These are phyloP conservation scores for Corvus moneduloides DNA, from an alignment of 2,113 vertebrate species.

Conservation along the genomic window DNA sequence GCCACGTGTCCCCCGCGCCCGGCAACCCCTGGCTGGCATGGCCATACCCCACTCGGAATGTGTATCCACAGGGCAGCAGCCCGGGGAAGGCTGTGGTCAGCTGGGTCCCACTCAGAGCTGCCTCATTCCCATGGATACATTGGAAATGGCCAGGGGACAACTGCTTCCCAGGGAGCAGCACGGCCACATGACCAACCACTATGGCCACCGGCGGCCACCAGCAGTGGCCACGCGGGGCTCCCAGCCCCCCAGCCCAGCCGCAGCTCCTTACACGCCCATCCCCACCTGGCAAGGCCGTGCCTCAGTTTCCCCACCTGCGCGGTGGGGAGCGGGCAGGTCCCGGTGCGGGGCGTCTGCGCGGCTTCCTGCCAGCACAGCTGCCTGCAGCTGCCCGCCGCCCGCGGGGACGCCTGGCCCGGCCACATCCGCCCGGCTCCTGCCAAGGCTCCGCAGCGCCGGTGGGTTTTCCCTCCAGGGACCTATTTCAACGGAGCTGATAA, in stretches of 20 bases:
- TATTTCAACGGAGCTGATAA: slow-evolving; percentile 27
- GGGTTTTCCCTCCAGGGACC: slow-evolving; percentile 50
- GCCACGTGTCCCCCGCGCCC: fast-evolving
- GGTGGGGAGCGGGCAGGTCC: not conserved
- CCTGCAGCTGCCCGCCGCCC: not conserved
- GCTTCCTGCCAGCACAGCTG: slow-evolving; percentile 48
- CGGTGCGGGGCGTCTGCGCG: not conserved
- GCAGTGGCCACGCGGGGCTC: fast-evolving
- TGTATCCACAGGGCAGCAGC: fast-evolving
- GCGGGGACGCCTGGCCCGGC: not conserved
- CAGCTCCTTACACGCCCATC: not conserved
- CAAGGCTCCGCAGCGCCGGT: slow-evolving; percentile 15
- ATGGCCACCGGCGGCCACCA: fast-evolving
- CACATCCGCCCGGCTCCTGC: slow-evolving; percentile 49
- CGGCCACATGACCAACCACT: fast-evolving
- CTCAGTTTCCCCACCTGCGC: slow-evolving; percentile 37
- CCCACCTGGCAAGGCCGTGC: not conserved
- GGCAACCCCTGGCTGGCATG: fast-evolving
- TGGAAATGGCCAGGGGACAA: fast-evolving
- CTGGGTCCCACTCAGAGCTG: fast-evolving
- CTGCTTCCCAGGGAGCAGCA: fast-evolving
- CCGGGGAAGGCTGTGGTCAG: fast-evolving
- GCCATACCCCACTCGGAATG: fast-evolving
- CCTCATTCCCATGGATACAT: fast-evolving
- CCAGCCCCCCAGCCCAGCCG: fast-evolving